A percentile compares a stretch with the other conserved stretches of the same genome.
Conservation (phyloP, 2,113 vertebrate genomes). For the Odontesthes bonariensis region DNA sequence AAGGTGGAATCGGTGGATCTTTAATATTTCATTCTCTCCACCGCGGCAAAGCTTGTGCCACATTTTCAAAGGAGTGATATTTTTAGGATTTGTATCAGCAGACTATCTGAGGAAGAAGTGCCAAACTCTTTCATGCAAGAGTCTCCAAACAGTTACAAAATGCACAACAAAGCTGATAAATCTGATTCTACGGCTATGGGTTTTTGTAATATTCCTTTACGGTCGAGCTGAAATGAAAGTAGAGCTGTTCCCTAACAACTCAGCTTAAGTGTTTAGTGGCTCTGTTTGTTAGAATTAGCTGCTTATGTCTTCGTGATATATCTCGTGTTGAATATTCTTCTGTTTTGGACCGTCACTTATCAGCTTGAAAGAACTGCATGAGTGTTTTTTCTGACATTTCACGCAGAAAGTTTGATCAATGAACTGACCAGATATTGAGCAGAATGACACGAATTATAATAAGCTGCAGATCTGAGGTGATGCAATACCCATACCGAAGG, state of each 20-base stretch:
- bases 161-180: background rate
- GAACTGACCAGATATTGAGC: background rate
- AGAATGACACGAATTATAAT: too few relatives aligned
- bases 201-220: background rate
- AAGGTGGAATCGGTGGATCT: background rate
- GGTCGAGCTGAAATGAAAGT: too few relatives aligned
- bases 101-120: background rate
- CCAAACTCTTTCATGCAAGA: background rate
- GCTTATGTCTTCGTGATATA: too few relatives aligned
- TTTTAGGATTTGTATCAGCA: background rate
- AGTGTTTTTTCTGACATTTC: too few relatives aligned
- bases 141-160: background rate
- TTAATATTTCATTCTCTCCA: background rate
- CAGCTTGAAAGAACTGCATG: too few relatives aligned
- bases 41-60: background rate
- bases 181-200: background rate
- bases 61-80: background rate
- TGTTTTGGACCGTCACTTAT: too few relatives aligned
- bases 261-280: too few relatives aligned
- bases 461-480: background rate
- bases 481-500: background rate
- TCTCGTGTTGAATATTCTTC: too few relatives aligned
- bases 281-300: too few relatives aligned
- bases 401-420: too few relatives aligned
- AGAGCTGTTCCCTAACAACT: too few relatives aligned